Evolutionary conservation across 2,113 vertebrate genomes (phyloP).

Genomic region (Ranitomeya imitator): DNA sequence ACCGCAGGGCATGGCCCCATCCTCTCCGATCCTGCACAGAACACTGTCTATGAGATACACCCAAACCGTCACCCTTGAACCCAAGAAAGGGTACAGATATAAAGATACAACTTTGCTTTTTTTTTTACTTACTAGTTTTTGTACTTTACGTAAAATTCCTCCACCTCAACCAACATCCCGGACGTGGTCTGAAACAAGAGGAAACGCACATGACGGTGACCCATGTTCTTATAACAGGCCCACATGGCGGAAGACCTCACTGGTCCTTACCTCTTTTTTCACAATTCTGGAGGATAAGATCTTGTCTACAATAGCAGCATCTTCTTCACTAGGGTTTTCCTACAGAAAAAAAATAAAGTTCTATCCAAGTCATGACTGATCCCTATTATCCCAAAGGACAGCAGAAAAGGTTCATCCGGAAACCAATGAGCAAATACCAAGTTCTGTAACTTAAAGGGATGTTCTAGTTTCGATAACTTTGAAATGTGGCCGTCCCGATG

Average conservation of each 20-base stretch:
- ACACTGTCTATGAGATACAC: no score
- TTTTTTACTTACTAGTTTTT: constrained; percentile 95
- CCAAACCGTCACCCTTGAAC: not conserved
- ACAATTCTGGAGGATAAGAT: constrained; percentile 88
- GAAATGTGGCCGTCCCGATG: no score
- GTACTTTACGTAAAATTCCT: constrained; percentile 99
- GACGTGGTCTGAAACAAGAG: constrained; percentile 77
- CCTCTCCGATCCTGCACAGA: no score
- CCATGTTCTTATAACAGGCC: not conserved
- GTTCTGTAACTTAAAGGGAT: no score
- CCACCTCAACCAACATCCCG: constrained; percentile 86
- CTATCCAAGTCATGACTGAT: not conserved
- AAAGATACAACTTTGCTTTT: not conserved
- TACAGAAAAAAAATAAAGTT: constrained; percentile 58
- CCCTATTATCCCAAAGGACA: no score
- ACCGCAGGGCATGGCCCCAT: no score
- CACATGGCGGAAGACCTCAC: not conserved
- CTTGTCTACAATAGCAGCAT: constrained; percentile 97
- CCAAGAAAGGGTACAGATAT: not conserved
- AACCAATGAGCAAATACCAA: no score
- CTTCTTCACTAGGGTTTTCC: constrained; percentile 98
- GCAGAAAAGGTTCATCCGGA: no score
- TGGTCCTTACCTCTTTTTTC: constrained; percentile 91
- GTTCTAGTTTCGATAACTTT: no score
- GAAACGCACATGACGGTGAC: not conserved